phyloP scores from a whole-genome alignment of 37 sponge, comb jelly and placozoan genomes.

The Chondrosia reniformis region DNA sequence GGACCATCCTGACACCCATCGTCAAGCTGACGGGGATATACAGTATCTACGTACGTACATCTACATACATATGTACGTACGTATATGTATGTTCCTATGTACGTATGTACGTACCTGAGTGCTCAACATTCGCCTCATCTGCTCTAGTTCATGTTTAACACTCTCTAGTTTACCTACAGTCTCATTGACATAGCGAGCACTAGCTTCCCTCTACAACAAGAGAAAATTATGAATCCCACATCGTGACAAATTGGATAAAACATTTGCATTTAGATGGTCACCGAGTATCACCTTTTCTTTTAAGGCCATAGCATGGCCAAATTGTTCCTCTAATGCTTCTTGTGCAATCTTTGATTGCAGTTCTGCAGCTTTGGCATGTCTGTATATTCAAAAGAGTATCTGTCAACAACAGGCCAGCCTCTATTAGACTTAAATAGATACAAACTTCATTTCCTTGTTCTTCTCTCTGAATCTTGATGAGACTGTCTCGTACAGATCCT shows the following conservation, averaged over 20 bases:
- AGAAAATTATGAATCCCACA: neutral
- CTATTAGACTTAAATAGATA: neutral
- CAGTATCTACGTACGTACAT: no score
- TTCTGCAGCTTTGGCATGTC: conserved; percentile 54
- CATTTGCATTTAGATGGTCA: neutral
- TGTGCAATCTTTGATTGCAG: conserved; percentile 39
- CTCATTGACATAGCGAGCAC: neutral
- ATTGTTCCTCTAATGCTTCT: conserved; percentile 21
- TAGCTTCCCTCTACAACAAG: neutral
- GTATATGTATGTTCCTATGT: neutral
- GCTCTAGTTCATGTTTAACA: conserved; percentile 10
- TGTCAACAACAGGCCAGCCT: no score
- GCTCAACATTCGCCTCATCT: conserved; percentile 7
- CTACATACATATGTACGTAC: neutral
- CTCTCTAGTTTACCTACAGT: neutral
- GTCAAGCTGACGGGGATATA: no score
- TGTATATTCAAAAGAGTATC: neutral
- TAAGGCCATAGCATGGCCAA: neutral
- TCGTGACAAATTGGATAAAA: neutral
- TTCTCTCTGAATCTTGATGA: conserved; percentile 53
- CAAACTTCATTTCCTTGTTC: conserved; percentile 56
- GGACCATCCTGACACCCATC: no score
- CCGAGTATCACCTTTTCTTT: conserved; percentile 4
- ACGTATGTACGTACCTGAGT: conserved; percentile 4
- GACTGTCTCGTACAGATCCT: conserved; percentile 31